Percentiles rank a stretch among this genome's conserved stretches.
These are phyloP conservation scores for Boloria selene DNA, from an alignment of 2,888 invertebrate genomes.

Conservation along the genomic window DNA sequence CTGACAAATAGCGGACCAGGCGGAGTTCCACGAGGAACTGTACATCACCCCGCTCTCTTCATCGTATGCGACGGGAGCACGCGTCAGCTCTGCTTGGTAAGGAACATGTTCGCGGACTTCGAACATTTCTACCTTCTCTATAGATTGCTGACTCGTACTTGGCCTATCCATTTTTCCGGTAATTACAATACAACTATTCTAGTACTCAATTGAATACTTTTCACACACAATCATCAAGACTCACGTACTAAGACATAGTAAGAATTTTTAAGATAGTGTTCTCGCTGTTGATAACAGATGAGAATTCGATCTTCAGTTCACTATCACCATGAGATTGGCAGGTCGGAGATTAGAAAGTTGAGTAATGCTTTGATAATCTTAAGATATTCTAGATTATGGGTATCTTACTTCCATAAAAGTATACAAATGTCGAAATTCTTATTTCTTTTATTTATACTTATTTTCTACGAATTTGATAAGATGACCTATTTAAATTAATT, in stretches of 20 bases:
- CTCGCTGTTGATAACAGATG: slow-evolving; percentile 56
- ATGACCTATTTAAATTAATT: slow-evolving; percentile 8
- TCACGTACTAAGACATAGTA: slow-evolving; percentile 31
- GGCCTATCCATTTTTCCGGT: slow-evolving; percentile 68
- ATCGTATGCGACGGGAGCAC: slow-evolving; percentile 68
- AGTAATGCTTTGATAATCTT: slow-evolving; percentile 60
- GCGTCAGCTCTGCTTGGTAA: slow-evolving; percentile 71
- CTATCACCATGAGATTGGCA: slow-evolving; percentile 66
- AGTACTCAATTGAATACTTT: slow-evolving; percentile 20
- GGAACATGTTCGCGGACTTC: slow-evolving; percentile 77
- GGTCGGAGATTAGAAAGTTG: slow-evolving; percentile 68
- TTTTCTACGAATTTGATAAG: slow-evolving; percentile 1
- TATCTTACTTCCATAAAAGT: slow-evolving; percentile 48
- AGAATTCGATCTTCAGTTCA: slow-evolving; percentile 54
- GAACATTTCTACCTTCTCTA: slow-evolving; percentile 70
- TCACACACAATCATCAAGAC: slow-evolving; percentile 25
- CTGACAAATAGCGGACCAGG: slow-evolving; percentile 72
- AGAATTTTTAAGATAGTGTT: slow-evolving; percentile 32
- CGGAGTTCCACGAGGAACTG: slow-evolving; percentile 65
- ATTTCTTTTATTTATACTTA: background rate
- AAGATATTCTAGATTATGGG: slow-evolving; percentile 55
- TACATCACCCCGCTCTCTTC: slow-evolving; percentile 67
- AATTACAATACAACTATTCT: slow-evolving; percentile 9
- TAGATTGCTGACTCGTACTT: slow-evolving; percentile 69
- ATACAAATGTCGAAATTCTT: slow-evolving; percentile 20